Evolutionary conservation across 1,140 invertebrate species (phyloP).

Genomic region (Andrena cerasifolii): DNA sequence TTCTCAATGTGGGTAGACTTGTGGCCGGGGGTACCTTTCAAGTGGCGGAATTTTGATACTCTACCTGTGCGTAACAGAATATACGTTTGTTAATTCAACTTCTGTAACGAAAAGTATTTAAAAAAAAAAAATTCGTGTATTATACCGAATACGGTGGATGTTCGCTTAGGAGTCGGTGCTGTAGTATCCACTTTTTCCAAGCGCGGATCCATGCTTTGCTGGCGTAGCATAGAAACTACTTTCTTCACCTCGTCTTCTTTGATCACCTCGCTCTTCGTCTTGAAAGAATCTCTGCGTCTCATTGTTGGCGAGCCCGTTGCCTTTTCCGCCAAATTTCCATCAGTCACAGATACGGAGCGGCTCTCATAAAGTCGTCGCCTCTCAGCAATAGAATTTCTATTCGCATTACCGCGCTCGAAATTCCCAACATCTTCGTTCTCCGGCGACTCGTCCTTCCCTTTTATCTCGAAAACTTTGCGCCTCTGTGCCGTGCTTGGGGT

Average conservation of each 20-base stretch:
- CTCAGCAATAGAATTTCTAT: slow-evolving; percentile 89
- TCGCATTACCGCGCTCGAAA: slow-evolving; percentile 83
- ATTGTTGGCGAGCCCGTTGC: slow-evolving; percentile 87
- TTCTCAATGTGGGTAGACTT: slow-evolving; percentile 97
- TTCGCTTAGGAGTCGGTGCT: slow-evolving; percentile 87
- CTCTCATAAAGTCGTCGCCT: slow-evolving; percentile 89
- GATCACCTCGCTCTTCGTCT: slow-evolving; percentile 81
- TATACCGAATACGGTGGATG: slow-evolving; percentile 94
- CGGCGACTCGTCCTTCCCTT: slow-evolving; percentile 79
- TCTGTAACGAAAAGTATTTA: background rate
- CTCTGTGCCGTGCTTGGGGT: slow-evolving; percentile 89
- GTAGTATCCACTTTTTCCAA: slow-evolving; percentile 80
- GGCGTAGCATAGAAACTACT: slow-evolving; percentile 80
- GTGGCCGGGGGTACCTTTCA: slow-evolving; percentile 94
- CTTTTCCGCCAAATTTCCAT: slow-evolving; percentile 85
- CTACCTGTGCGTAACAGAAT: slow-evolving; percentile 84
- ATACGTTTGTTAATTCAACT: background rate
- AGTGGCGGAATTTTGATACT: slow-evolving; percentile 95
- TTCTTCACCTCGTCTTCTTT: slow-evolving; percentile 84
- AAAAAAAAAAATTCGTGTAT: slow-evolving; percentile 42
- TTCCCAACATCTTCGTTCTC: slow-evolving; percentile 81
- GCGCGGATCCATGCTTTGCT: slow-evolving; percentile 82
- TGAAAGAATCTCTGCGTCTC: slow-evolving; percentile 85
- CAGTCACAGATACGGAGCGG: slow-evolving; percentile 84
- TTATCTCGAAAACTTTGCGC: slow-evolving; percentile 87